Base-by-base conservation (phyloP, 1,140 invertebrate genomes). In the Atta texana region DNA sequence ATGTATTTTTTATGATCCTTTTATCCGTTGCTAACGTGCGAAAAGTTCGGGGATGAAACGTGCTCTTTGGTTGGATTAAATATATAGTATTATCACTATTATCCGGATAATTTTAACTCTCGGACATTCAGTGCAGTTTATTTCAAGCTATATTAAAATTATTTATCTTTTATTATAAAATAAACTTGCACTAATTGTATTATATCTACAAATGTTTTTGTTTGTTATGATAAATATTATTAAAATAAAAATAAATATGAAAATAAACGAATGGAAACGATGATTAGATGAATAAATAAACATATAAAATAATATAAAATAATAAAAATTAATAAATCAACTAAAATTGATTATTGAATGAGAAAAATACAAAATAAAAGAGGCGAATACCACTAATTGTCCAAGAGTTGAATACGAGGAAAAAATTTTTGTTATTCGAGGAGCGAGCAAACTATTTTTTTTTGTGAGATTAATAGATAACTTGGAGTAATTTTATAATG, bases 1-100 rank as follows among this genome's bases (percentile, higher is more conserved):
- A 81, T 86, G 90, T 91, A 91, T 91, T 91, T 91, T 91, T 91
- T 91, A 91, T 91, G 90, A 86, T 82, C 78, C 81, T 90, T 91
- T 91, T 89, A 86, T 90, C 78, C 77, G 89, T 80, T 89, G 86
- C 66, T 59, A 55, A 57, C 64, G 76, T 39, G 87, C 72, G 68
- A 89, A 53, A 44, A 55, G 64, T 85, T 84, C 55, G 63, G 55
- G 76, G 64, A 76, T 87, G 55, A 68, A 39, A 81, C 66, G 84
- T 69, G 57, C 66, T 87, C 51, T 89, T 90, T 59, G n/a, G 53
- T 90, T 90, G 10, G 39, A 88, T 72, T 75, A 76, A 85, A 69
- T 34, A 69, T 77, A 69, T 75, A 87, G 68, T 59, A 59, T 87
- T 53, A 53, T 72, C 68, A 87, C 68, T 59, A 59, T 87, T 53